Percentiles rank a stretch among this genome's conserved stretches.
These are phyloP conservation scores for Mayetiola destructor DNA, from an alignment of 2,888 invertebrate species.

Conservation along the genomic window DNA sequence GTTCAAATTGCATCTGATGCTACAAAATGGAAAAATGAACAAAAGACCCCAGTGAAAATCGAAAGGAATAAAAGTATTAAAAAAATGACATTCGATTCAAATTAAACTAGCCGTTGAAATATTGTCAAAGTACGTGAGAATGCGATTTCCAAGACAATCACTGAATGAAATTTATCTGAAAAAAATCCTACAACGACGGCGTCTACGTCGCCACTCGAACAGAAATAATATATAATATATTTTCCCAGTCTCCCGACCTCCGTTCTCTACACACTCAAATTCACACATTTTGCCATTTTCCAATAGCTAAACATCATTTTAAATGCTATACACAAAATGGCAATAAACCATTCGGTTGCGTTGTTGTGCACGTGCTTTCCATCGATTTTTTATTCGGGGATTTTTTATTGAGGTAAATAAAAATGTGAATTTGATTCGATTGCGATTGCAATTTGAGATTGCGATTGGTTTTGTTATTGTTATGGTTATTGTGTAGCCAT, in stretches of 20 bases:
- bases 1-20: neutral
- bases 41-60: neutral
- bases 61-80: neutral
- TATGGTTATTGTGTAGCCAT: conserved; percentile 4
- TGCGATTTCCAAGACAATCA: neutral
- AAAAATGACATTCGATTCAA: conserved; percentile 4
- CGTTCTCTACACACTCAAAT: no score
- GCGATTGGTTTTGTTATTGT: conserved; percentile 11
- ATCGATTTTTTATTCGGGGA: conserved; percentile 1
- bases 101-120: conserved; percentile 12
- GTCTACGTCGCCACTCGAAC: no score
- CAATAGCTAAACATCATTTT: no score
- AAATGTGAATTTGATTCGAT: neutral
- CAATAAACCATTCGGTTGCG: conserved; percentile 5
- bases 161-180: no score
- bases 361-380: neutral
- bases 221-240: no score
- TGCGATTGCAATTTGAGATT: no score
- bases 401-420: conserved; percentile 11
- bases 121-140: conserved; percentile 8
- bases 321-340: neutral
- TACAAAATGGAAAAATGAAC: neutral
- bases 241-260: no score
- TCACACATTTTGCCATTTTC: no score
- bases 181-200: no score